Percentiles rank a stretch among this genome's conserved stretches.
Conservation (phyloP, 2,797 vertebrate genomes). For the Pangasius macronema region DNA sequence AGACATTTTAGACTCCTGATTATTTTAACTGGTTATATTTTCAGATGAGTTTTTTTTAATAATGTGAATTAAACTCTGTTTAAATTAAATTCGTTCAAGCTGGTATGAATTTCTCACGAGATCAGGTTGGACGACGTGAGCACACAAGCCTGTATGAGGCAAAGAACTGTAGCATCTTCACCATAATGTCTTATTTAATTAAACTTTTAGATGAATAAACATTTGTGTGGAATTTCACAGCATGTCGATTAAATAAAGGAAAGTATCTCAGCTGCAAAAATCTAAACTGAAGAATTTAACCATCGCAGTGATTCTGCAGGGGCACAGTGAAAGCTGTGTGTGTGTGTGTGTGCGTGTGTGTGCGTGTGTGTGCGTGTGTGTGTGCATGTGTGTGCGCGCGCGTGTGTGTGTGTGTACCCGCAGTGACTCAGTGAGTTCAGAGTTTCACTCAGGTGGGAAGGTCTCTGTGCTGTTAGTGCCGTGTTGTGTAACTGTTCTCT, state of each 20-base stretch:
- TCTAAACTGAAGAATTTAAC: neutral
- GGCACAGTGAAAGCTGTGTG: neutral
- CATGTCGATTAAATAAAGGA: neutral
- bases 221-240: neutral
- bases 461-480: constrained; percentile 62
- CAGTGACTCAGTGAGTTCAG: constrained; percentile 61
- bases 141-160: neutral
- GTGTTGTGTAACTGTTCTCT: constrained; percentile 75
- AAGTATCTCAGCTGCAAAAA: neutral
- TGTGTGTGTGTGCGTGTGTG: constrained; percentile 7
- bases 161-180: neutral
- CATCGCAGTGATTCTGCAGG: neutral
- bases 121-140: neutral
- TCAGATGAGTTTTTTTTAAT: too few relatives aligned
- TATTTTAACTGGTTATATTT: neutral
- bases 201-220: neutral
- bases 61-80: too few relatives aligned
- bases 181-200: neutral
- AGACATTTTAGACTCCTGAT: neutral
- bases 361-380: neutral
- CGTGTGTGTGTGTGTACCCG: neutral
- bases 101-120: neutral
- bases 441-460: constrained; percentile 68
- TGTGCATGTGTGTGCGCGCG: neutral
- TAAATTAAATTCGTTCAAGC: neutral